These are phyloP conservation scores for Anastrepha obliqua DNA, from an alignment of 1,140 invertebrate genomes.

Conservation along the genomic window DNA sequence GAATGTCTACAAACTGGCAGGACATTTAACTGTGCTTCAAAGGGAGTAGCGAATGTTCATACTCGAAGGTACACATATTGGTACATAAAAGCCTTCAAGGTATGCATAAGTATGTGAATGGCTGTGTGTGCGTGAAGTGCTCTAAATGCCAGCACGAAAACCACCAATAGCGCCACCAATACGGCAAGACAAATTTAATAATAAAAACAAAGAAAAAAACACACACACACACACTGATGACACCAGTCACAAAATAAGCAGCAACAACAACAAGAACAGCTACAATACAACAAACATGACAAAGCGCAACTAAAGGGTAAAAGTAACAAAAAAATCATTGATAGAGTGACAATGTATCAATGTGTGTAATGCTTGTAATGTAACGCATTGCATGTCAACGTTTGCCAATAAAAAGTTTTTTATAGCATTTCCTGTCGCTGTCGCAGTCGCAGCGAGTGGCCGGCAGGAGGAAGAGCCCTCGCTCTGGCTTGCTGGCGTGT, in stretches of 20 bases:
- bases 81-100: not conserved
- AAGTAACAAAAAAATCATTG: slow-evolving; percentile 28
- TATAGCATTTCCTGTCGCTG: slow-evolving; percentile 49
- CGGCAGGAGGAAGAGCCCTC: not conserved
- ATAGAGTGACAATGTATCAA: not conserved
- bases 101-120: not conserved
- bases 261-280: not conserved
- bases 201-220: not conserved
- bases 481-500: not conserved
- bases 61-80: not conserved
- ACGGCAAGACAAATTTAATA: not conserved
- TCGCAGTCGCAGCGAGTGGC: not conserved
- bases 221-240: not conserved
- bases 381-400: slow-evolving; percentile 49
- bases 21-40: not conserved
- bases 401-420: slow-evolving; percentile 51
- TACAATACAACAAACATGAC: not conserved
- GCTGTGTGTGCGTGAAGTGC: not conserved
- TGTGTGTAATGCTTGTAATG: slow-evolving; percentile 30
- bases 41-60: not conserved
- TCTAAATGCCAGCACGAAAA: too few species aligned
- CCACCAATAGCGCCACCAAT: not conserved
- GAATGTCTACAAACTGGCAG: not conserved
- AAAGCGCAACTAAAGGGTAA: slow-evolving; percentile 15
- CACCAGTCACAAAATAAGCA: not conserved